Evolutionary conservation across 2,113 vertebrate genomes (phyloP), one percentile per base, ranked within the genome.

Genomic region (Salvelinus sp.): DNA sequence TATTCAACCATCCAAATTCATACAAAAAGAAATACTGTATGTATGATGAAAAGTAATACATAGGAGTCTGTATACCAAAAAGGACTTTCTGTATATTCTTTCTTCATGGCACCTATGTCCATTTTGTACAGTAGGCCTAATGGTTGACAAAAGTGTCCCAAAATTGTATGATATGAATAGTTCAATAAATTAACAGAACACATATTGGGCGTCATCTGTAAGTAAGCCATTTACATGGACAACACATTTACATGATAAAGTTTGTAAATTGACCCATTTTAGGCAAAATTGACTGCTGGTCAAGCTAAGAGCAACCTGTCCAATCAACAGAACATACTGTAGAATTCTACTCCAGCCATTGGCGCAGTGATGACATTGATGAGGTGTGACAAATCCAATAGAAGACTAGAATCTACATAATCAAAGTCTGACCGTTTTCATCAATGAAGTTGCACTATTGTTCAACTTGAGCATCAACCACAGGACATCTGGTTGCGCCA

Each of bases 21-120:
- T 91, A 92, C 80, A 92, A 91, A 91, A 83, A 48, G 66, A 48
- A 87, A 88, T 76, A 90, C 82, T 83, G 78, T 75, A 69, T 82
- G 78, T 73, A 69, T 23, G 38, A 47, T 69, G 68, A 44, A 74
- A 78, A 84, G 82, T 65, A 76, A 83, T 80, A 82, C 87, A 90
- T 82, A 76, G 82, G 74, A 88, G 79, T 7, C 79, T 84, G n/a
- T 82, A 82, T 78, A 78, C 87, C 85, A 87, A 82, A 75, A 79
- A 89, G 67, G 33, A 78, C 22, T 77, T 67, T 77, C 57, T 67
- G 54, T 72, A n/a, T 38, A 10, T 62, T 62, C 23, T 23, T n/a
- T 22, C 58, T 6, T 20, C 16, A 62, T 62, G 18, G 18, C 5
- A 54, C 50, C 5, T 23, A 16, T 62, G 58, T 62, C 58, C n/a